A percentile compares a stretch with the other conserved stretches of the same genome.
Conservation (phyloP, 1,140 invertebrate species). For the Thaumatotibia leucotreta region DNA sequence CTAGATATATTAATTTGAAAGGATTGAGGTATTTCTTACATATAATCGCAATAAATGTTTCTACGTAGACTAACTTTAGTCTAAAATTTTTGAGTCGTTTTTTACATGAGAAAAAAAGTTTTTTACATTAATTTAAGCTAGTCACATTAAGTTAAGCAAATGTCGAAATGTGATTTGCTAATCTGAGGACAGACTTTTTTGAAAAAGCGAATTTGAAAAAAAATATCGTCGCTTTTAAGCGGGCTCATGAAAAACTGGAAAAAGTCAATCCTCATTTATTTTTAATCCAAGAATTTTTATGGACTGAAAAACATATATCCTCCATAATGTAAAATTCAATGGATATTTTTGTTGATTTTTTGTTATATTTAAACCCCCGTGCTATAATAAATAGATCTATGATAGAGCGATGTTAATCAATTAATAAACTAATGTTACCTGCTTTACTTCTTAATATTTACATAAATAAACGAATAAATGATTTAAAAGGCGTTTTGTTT, state of each 20-base stretch:
- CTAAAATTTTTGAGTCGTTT: conserved; percentile 9
- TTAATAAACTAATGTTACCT: conserved; percentile 28
- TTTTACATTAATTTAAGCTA: conserved; percentile 26
- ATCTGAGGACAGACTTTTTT: conserved; percentile 42
- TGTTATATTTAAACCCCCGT: conserved; percentile 20
- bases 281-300: conserved; percentile 49
- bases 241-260: conserved; percentile 3
- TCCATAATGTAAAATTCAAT: conserved; percentile 54
- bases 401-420: conserved; percentile 32
- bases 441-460: conserved; percentile 51
- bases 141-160: conserved; percentile 59
- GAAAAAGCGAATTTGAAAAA: conserved; percentile 27
- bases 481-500: conserved; percentile 27
- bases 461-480: conserved; percentile 44
- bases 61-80: not conserved
- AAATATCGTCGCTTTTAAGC: conserved; percentile 14
- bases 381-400: conserved; percentile 28
- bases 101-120: conserved; percentile 12
- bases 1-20: not conserved
- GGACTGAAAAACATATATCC: conserved; percentile 58
- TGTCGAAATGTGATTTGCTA: conserved; percentile 54
- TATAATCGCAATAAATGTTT: conserved; percentile 1
- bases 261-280: conserved; percentile 45
- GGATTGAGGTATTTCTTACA: not conserved
- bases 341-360: conserved; percentile 29